Conservation (phyloP, 2,888 invertebrate genomes). For the Cyclophora albipunctata region DNA sequence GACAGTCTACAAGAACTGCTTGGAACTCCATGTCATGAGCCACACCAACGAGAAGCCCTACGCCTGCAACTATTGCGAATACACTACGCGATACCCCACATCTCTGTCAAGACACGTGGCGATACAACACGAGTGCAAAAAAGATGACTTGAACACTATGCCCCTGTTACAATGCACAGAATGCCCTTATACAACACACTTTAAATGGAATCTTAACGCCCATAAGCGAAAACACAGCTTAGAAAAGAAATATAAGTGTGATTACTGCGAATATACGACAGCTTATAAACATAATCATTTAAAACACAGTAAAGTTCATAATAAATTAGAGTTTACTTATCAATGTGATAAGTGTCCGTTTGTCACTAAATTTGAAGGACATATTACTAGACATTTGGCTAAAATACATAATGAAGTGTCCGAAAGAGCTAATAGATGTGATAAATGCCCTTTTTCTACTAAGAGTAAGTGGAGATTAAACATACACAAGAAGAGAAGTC, state of each 20-base stretch:
- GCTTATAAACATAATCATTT: slow-evolving; percentile 32
- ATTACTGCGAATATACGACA: slow-evolving; percentile 27
- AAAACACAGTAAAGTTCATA: slow-evolving; percentile 35
- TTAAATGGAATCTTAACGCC: slow-evolving; percentile 30
- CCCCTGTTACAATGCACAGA: slow-evolving; percentile 13
- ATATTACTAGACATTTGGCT: slow-evolving; percentile 46
- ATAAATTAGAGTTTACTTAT: slow-evolving; percentile 19
- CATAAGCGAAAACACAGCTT: slow-evolving; percentile 23
- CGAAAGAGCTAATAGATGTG: slow-evolving; percentile 40
- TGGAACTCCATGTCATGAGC: slow-evolving; percentile 33
- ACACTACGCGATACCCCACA: slow-evolving; percentile 39
- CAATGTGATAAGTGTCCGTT: slow-evolving; percentile 52
- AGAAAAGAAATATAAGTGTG: slow-evolving; percentile 34
- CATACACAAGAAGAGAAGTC: slow-evolving; percentile 41
- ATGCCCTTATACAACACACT: slow-evolving; percentile 22
- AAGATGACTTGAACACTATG: slow-evolving; percentile 5
- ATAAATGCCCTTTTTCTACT: slow-evolving; percentile 46
- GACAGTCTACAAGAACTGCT: slow-evolving; percentile 38
- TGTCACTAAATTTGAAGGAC: slow-evolving; percentile 44
- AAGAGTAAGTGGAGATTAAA: slow-evolving; percentile 45
- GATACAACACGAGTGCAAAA: slow-evolving; percentile 32
- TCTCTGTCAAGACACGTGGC: slow-evolving; percentile 37
- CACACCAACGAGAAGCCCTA: slow-evolving; percentile 35
- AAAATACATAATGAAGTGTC: slow-evolving; percentile 48
- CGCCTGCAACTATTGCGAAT: slow-evolving; percentile 34